A percentile compares a stretch with the other conserved stretches of the same genome.
phyloP scores from a whole-genome alignment of 2,113 vertebrate genomes.

The Apodemus sylvaticus region DNA sequence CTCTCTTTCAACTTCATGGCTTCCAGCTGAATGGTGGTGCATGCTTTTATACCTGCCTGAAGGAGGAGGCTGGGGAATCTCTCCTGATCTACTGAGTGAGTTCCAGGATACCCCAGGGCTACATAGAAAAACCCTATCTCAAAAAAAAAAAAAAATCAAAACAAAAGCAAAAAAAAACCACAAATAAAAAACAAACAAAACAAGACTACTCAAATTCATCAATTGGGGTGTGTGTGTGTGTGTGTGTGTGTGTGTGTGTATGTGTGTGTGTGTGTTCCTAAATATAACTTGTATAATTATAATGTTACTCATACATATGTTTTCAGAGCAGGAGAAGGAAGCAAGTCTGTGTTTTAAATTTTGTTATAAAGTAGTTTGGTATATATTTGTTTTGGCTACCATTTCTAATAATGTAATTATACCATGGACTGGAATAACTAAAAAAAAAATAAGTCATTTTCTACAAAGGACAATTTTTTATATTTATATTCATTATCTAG shows the following conservation, averaged over 20 bases:
- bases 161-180: no score
- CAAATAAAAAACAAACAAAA: neutral
- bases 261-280: neutral
- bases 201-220: neutral
- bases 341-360: constrained; percentile 41
- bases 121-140: neutral
- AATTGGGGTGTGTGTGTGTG: no score
- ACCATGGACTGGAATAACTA: constrained; percentile 1
- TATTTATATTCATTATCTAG: neutral
- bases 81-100: neutral
- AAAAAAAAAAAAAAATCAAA: neutral
- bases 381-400: constrained; percentile 45
- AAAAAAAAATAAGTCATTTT: constrained; percentile 44
- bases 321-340: constrained; percentile 25
- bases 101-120: neutral
- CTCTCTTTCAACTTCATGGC: neutral
- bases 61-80: neutral
- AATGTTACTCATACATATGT: neutral
- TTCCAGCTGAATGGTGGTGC: neutral
- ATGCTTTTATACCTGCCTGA: neutral
- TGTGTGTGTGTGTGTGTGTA: neutral
- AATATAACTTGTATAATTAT: neutral
- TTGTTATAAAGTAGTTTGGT: neutral
- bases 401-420: constrained; percentile 53
- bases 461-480: neutral